Evolutionary conservation across 2,113 vertebrate species (phyloP).

Genomic region (Antennarius striatus): DNA sequence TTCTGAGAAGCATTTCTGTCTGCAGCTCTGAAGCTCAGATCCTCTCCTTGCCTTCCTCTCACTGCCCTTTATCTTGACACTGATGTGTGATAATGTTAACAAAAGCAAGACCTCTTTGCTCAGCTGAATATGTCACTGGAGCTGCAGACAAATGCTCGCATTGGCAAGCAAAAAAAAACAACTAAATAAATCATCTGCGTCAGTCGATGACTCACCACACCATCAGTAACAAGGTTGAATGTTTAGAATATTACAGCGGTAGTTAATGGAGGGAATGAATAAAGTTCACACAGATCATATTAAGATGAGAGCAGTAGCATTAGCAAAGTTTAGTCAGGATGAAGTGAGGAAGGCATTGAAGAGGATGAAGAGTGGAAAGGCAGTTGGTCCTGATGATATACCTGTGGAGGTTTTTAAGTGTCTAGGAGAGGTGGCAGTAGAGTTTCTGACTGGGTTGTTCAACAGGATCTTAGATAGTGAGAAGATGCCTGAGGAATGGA

Average conservation of each 20-base stretch:
- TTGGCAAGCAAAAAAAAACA: background rate
- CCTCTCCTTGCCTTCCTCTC: background rate
- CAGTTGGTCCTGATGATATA: too few species aligned
- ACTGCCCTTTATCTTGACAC: conserved; percentile 30
- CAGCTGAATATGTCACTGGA: conserved; percentile 11
- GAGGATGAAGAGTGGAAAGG: too few species aligned
- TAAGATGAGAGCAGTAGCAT: too few species aligned
- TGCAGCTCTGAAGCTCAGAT: background rate
- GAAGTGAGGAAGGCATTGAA: too few species aligned
- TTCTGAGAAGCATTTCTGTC: background rate
- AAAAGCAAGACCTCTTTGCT: conserved; percentile 38
- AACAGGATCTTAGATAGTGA: too few species aligned
- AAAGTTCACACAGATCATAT: too few species aligned
- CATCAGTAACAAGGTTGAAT: background rate
- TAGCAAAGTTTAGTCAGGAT: too few species aligned
- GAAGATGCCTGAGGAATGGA: too few species aligned
- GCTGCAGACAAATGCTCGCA: conserved; percentile 17
- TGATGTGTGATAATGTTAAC: conserved; percentile 21
- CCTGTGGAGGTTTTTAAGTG: too few species aligned
- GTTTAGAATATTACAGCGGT: background rate
- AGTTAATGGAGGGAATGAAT: too few species aligned
- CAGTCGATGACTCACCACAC: conserved; percentile 4
- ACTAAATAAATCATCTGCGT: background rate
- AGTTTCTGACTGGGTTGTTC: too few species aligned
- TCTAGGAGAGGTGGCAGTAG: too few species aligned